Conservation (phyloP, 2,888 invertebrate species). For the Patella caerulea region DNA sequence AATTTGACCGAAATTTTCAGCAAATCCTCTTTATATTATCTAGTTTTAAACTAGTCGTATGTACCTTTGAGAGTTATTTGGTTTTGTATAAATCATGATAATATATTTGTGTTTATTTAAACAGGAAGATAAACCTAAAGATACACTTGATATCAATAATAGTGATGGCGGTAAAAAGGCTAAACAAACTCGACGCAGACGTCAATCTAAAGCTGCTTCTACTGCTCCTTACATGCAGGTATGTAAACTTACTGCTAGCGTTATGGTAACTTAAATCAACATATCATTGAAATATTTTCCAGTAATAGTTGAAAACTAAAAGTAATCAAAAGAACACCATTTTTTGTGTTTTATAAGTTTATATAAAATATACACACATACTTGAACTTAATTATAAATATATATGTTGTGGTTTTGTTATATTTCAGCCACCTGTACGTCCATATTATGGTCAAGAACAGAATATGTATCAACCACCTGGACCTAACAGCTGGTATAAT, state of each 20-base stretch:
- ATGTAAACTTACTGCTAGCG: neutral
- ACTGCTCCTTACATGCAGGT: slow-evolving; percentile 43
- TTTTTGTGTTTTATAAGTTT: too few species aligned
- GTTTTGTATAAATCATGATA: neutral
- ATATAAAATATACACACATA: too few species aligned
- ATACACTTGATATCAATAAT: slow-evolving; percentile 34
- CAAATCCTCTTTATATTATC: too few species aligned
- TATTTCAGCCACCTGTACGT: slow-evolving; percentile 39
- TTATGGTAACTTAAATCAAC: neutral
- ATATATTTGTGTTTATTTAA: neutral
- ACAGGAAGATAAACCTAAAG: slow-evolving; percentile 49
- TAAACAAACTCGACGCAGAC: slow-evolving; percentile 34
- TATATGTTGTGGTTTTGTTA: slow-evolving; percentile 4
- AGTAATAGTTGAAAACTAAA: too few species aligned
- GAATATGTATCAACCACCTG: slow-evolving; percentile 44
- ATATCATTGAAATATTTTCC: neutral
- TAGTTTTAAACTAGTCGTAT: too few species aligned
- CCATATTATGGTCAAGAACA: slow-evolving; percentile 32
- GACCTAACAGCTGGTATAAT: slow-evolving; percentile 50
- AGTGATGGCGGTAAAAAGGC: slow-evolving; percentile 37
- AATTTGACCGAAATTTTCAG: too few species aligned
- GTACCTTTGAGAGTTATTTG: too few species aligned
- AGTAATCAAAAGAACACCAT: too few species aligned
- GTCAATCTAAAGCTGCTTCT: slow-evolving; percentile 33
- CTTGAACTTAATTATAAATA: too few species aligned